These are phyloP conservation scores for Lissocephala sabroskyi DNA, from an alignment of 2,888 invertebrate genomes.

Conservation along the genomic window DNA sequence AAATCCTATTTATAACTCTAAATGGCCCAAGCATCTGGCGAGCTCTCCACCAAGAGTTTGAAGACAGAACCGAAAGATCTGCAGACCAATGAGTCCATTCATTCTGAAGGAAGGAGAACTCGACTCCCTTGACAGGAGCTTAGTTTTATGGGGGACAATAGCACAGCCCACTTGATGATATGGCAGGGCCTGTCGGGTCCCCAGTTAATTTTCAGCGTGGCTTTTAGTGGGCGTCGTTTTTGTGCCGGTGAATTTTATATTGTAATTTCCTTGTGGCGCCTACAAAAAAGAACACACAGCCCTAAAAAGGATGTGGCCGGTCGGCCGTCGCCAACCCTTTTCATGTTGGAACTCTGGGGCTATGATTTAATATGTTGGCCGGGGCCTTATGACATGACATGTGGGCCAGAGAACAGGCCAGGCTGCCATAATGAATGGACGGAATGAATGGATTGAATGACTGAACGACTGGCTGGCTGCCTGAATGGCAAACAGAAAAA, in stretches of 20 bases:
- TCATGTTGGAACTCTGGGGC: constrained; percentile 28
- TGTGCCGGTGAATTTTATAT: constrained; percentile 14
- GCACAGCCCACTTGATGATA: no score
- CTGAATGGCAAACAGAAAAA: constrained; percentile 21
- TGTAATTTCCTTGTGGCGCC: constrained; percentile 48
- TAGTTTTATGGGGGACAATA: no score
- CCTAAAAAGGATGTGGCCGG: constrained; percentile 10
- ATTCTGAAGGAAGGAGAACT: no score
- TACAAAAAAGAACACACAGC: constrained; percentile 1
- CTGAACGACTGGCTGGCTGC: constrained; percentile 19
- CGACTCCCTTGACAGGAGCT: no score
- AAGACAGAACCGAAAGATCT: no score
- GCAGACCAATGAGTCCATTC: no score
- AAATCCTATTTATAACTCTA: no score
- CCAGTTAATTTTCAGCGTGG: constrained; percentile 46
- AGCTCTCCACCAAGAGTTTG: no score
- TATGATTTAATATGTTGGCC: constrained; percentile 44
- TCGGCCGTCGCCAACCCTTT: constrained; percentile 50
- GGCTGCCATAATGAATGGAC: background rate
- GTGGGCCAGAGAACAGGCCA: constrained; percentile 20
- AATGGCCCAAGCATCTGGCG: no score
- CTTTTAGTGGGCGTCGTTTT: constrained; percentile 35
- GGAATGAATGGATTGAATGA: constrained; percentile 20
- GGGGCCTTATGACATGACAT: constrained; percentile 42
- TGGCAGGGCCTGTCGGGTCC: no score